These are phyloP conservation scores for Pempheris klunzingeri DNA, from an alignment of 2,797 vertebrate genomes.

Conservation along the genomic window DNA sequence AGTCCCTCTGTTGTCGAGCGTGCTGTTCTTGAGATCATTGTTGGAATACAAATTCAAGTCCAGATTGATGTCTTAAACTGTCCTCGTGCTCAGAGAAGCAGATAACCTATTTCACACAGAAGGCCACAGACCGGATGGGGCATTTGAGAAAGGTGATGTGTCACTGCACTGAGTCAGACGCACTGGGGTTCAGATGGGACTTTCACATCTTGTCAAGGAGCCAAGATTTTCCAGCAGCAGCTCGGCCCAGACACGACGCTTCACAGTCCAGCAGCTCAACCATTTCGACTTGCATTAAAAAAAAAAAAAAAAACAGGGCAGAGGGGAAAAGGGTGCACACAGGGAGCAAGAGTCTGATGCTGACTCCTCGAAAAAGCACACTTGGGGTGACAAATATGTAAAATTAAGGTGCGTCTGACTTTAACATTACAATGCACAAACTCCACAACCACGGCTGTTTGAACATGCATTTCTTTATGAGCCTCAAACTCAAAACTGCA, in stretches of 20 bases:
- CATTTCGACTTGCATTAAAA: constrained; percentile 31
- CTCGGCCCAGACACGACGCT: constrained; percentile 34
- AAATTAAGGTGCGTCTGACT: constrained; percentile 3
- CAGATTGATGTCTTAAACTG: constrained; percentile 36
- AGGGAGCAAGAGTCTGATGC: constrained; percentile 35
- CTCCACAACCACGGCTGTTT: constrained; percentile 1
- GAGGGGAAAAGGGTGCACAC: constrained; percentile 14
- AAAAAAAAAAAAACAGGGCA: constrained; percentile 4
- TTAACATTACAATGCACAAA: constrained; percentile 10
- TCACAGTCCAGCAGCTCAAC: constrained; percentile 56
- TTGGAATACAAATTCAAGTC: constrained; percentile 68
- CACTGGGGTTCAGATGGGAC: constrained; percentile 27
- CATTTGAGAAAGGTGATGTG: constrained; percentile 46
- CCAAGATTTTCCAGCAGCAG: constrained; percentile 30
- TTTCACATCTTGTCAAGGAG: constrained; percentile 52
- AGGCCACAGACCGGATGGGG: constrained; percentile 18
- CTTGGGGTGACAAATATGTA: constrained; percentile 34
- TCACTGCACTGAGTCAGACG: constrained; percentile 19
- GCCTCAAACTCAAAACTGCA: not conserved
- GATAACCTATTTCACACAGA: constrained; percentile 35
- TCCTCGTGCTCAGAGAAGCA: constrained; percentile 53
- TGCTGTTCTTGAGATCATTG: constrained; percentile 50
- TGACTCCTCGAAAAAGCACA: constrained; percentile 43
- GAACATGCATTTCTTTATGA: constrained; percentile 8
- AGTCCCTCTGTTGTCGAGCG: constrained; percentile 52